These are phyloP conservation scores for Caenorhabditis macrosperma DNA, from an alignment of 2,888 invertebrate species.

Conservation along the genomic window DNA sequence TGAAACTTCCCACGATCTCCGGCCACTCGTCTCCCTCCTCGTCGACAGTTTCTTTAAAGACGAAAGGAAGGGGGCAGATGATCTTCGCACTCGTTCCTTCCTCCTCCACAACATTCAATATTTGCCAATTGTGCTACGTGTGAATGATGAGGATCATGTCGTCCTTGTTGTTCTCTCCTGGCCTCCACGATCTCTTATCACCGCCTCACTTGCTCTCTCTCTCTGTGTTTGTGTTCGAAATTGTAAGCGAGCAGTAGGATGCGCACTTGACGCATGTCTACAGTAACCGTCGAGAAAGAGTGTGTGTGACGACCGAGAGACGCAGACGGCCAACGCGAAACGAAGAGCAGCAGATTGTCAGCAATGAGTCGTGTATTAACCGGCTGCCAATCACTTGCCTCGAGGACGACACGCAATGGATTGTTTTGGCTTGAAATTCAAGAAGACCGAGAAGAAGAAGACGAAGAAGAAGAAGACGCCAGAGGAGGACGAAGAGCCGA, in stretches of 20 bases:
- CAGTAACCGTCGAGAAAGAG: conserved; percentile 26
- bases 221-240: conserved; percentile 39
- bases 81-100: conserved; percentile 30
- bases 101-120: conserved; percentile 29
- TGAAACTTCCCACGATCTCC: not conserved
- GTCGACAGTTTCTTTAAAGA: not conserved
- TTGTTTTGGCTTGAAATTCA: conserved; percentile 43
- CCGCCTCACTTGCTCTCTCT: not conserved
- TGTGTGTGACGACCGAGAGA: conserved; percentile 4
- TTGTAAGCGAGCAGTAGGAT: conserved; percentile 42
- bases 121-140: conserved; percentile 37
- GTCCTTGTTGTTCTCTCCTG: conserved; percentile 14
- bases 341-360: conserved; percentile 30
- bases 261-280: conserved; percentile 55
- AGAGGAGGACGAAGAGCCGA: conserved; percentile 10
- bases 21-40: not conserved
- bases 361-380: conserved; percentile 11
- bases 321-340: conserved; percentile 12
- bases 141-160: conserved; percentile 45
- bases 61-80: not conserved
- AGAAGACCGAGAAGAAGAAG: conserved; percentile 12
- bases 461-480: not conserved
- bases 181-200: not conserved
- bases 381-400: conserved; percentile 4
- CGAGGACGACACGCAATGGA: conserved; percentile 29